Base-by-base conservation (phyloP, 2,797 vertebrate genomes). In the Leptatherina wallacei region DNA sequence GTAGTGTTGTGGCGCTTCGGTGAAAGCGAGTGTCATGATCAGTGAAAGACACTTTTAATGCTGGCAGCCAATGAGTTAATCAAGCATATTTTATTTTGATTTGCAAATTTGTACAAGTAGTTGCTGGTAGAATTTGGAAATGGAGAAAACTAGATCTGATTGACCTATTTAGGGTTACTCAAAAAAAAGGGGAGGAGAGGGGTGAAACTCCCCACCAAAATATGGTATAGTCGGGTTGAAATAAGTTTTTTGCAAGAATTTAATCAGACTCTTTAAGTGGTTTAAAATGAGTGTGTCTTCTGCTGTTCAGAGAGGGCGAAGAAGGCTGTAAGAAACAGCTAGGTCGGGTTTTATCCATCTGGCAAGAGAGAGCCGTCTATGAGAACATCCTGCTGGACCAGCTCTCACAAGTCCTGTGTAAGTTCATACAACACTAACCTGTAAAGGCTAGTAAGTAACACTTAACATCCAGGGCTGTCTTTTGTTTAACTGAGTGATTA, bases 341-440 rank as follows among this genome's bases (percentile, higher is more conserved):
- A 83, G 95, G 96, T 69, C 95, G 98, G 75, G 97, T 99, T 69
- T 91, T 99, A 18, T 98, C 98, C 81, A 99, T 99, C 90, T 99
- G 98, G 98, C 96, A 98, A 92, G 98, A 99, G 93, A 96, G 98
- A 89, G 97, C 95, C 32, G 97, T 99, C 80, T 99, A 99, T 88
- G 98, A 99, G 85, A 97, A 95, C 78, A 95, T 95, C 88, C 94
- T 99, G 40, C 93, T 99, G 89, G 96, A 97, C 73, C 97, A 98
- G 86, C 96, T 99, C 84, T 96, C 96, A 42, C 95, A 96, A 85
- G 96, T 98, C 71, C 89, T 99, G 2, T 96, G 98, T 99, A 94
- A 96, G 97, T 97, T 73, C 9, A 61, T 8, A 0, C 35, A 44
- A 20, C 1, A 7, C 12, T 1, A 13, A 64, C 59, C 14, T 63